These are phyloP conservation scores for Zosterops hypoxanthus DNA, from an alignment of 2,113 vertebrate genomes.

Conservation along the genomic window DNA sequence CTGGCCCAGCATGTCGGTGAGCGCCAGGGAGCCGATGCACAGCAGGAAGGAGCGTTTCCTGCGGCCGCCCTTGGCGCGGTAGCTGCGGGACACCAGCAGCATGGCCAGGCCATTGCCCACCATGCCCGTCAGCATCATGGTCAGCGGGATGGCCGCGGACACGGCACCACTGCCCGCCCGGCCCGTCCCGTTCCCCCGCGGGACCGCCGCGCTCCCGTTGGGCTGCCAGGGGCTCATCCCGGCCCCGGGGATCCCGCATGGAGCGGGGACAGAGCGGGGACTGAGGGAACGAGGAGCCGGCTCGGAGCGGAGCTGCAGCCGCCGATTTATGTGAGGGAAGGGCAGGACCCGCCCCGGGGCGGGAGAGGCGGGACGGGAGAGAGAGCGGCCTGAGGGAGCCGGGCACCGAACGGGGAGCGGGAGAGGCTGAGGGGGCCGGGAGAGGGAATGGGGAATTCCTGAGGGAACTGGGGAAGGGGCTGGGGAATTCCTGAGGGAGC, in stretches of 20 bases:
- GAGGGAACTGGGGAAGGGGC: too few relatives aligned
- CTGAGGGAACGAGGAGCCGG: neutral
- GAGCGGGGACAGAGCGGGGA: neutral
- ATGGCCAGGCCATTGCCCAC: constrained; percentile 92
- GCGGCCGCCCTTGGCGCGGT: constrained; percentile 84
- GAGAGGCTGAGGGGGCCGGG: too few relatives aligned
- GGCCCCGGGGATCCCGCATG: neutral
- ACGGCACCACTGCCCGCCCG: constrained; percentile 72
- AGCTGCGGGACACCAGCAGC: constrained; percentile 85
- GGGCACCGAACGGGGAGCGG: neutral
- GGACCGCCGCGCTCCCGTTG: neutral
- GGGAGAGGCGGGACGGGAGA: neutral
- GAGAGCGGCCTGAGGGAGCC: neutral
- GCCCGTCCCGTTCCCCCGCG: constrained; percentile 37
- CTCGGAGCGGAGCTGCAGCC: neutral
- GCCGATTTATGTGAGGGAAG: neutral
- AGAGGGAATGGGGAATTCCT: too few relatives aligned
- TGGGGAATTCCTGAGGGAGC: too few relatives aligned
- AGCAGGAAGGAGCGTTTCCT: constrained; percentile 90
- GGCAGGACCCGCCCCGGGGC: neutral
- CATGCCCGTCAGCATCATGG: constrained; percentile 92
- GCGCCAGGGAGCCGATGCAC: constrained; percentile 91
- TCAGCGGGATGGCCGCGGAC: constrained; percentile 87
- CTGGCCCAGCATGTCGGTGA: constrained; percentile 91
- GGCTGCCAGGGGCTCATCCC: neutral